Base-by-base conservation (phyloP, 2,888 invertebrate species). In the Drosophila leonis region DNA sequence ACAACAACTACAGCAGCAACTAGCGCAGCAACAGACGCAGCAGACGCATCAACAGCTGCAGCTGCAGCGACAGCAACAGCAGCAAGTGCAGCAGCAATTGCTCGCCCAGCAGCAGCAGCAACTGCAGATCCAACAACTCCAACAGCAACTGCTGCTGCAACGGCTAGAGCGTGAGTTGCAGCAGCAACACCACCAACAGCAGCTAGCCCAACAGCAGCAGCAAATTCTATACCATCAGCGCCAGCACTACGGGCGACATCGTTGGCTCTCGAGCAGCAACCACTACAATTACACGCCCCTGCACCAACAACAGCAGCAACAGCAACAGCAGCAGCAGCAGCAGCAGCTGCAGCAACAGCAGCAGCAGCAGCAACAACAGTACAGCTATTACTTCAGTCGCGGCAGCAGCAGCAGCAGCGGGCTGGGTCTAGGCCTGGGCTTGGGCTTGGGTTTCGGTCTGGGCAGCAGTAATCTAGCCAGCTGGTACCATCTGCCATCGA, bases 41-140 rank as follows among this genome's bases (percentile, higher is more conserved):
- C 84, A 70, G 54, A 72, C 71, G 27, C 74, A 81, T 46, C 79
- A 82, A 46, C 75, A 78, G 64, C 75, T 77, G 59, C 78, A 79
- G 54, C 74, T 76, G 59, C 84, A 76, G 61, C 76, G 71, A 62
- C 75, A 76, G 75, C 85, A 88, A 64, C 83, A 84, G 75, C 88
- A 84, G 78, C 83, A 83, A 75, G 83, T 82, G 65, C 88, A 84
- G 78, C 89, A 89, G 78, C 85, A 83, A 87, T 75, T 87, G 83
- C 77, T 88, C 56, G 89, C 91, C 70, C 89, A 90, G 76, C 90
- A 91, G 81, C 91, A 90, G 71, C 91, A 90, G 76, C 84, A 86
- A 59, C 68, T 86, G 88, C 84, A 88, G 61, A 91, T 90, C 74
- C 88, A 88, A 48, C 86, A 85, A 55, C 80, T 86, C 56, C 90